A percentile compares a stretch with the other conserved stretches of the same genome.
Evolutionary conservation across 2,888 invertebrate species (phyloP).

Genomic region (Lymantria monacha): DNA sequence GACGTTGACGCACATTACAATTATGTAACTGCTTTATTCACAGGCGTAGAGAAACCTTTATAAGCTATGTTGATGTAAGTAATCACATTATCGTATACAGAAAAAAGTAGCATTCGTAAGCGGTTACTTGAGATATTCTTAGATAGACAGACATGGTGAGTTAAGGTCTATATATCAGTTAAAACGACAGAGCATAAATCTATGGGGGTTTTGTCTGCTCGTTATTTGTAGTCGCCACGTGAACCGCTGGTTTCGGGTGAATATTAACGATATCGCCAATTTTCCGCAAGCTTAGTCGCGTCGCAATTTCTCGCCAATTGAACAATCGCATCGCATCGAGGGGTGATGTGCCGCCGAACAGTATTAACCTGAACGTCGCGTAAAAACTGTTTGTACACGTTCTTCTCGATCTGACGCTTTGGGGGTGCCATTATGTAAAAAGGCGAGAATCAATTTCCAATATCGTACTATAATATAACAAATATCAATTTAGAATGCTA

Average conservation of each 20-base stretch:
- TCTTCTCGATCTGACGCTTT: constrained; percentile 20
- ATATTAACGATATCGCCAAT: constrained; percentile 83
- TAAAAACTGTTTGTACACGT: constrained; percentile 45
- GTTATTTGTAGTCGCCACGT: constrained; percentile 81
- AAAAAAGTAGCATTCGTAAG: constrained; percentile 39
- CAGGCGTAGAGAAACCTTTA: no score
- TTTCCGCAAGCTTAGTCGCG: constrained; percentile 79
- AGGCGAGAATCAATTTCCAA: no score
- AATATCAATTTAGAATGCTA: no score
- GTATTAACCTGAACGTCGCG: constrained; percentile 39
- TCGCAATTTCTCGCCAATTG: constrained; percentile 82
- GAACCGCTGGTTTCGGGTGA: constrained; percentile 78
- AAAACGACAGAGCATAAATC: constrained; percentile 79
- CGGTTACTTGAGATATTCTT: constrained; percentile 64
- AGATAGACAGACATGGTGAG: constrained; percentile 52
- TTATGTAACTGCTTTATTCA: no score
- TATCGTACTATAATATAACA: no score
- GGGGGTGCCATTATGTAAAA: constrained; percentile 2
- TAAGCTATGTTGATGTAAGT: no score
- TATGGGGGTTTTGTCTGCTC: constrained; percentile 70
- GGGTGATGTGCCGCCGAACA: constrained; percentile 48
- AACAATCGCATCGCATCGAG: constrained; percentile 72
- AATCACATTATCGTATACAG: no score
- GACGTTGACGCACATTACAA: background rate
- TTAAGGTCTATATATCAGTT: constrained; percentile 73